These are phyloP conservation scores for Corapipo altera DNA, from an alignment of 2,113 vertebrate genomes.

Conservation along the genomic window DNA sequence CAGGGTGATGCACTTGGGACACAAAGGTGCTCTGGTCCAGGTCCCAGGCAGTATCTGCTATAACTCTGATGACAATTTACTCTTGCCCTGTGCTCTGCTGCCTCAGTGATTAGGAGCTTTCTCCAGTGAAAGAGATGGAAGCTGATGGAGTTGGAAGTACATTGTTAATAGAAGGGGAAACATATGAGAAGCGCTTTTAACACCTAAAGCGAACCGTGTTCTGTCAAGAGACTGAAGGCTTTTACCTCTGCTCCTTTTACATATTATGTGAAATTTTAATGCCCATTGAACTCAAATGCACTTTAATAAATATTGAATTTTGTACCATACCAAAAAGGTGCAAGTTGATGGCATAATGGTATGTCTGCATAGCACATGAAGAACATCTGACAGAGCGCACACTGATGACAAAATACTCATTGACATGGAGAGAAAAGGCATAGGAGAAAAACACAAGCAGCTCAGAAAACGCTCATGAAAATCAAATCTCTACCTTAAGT, in stretches of 20 bases:
- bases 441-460: background rate
- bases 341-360: background rate
- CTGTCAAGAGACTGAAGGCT: conserved; percentile 11
- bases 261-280: conserved; percentile 30
- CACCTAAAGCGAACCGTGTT: background rate
- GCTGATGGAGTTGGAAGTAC: background rate
- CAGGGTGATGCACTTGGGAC: background rate
- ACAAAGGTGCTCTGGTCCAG: background rate
- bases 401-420: background rate
- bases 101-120: background rate
- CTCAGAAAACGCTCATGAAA: background rate
- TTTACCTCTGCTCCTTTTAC: conserved; percentile 15
- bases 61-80: background rate
- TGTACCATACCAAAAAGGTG: background rate
- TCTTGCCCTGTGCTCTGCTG: background rate
- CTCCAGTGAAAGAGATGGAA: background rate
- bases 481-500: conserved; percentile 2
- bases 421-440: background rate
- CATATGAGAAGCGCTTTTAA: background rate
- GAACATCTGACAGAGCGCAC: background rate
- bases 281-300: background rate
- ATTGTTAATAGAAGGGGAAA: background rate
- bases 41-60: background rate
- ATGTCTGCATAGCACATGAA: background rate
- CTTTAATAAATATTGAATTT: conserved; percentile 14